phyloP scores from a whole-genome alignment of 2,888 invertebrate species.

The Rotaria macrura region DNA sequence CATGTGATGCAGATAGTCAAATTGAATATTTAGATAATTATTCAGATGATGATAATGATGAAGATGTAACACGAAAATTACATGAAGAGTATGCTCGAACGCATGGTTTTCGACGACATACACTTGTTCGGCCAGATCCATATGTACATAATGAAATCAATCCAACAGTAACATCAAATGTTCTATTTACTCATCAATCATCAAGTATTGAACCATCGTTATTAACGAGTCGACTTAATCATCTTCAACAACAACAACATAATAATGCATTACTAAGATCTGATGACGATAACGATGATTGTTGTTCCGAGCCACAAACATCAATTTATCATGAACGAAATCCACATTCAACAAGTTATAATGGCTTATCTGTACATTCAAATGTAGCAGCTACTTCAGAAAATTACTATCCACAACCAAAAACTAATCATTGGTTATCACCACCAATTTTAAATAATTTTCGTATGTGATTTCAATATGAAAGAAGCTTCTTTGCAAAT shows the following conservation, averaged over 20 bases:
- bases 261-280: too few relatives aligned
- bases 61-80: neutral
- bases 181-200: neutral
- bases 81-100: neutral
- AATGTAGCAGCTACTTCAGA: neutral
- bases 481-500: too few relatives aligned
- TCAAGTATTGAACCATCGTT: neutral
- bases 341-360: slow-evolving; percentile 11
- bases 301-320: neutral
- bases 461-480: neutral
- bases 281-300: neutral
- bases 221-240: neutral
- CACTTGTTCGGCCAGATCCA: neutral
- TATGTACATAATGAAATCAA: neutral
- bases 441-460: neutral
- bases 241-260: neutral
- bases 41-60: neutral
- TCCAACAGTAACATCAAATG: neutral
- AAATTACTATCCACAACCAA: neutral
- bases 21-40: neutral
- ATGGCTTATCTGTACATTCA: neutral
- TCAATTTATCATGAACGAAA: neutral
- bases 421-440: neutral
- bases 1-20: neutral
- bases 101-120: slow-evolving; percentile 7